These are phyloP conservation scores for Zapus hudsonius DNA, from an alignment of 2,113 vertebrate species.

Conservation along the genomic window DNA sequence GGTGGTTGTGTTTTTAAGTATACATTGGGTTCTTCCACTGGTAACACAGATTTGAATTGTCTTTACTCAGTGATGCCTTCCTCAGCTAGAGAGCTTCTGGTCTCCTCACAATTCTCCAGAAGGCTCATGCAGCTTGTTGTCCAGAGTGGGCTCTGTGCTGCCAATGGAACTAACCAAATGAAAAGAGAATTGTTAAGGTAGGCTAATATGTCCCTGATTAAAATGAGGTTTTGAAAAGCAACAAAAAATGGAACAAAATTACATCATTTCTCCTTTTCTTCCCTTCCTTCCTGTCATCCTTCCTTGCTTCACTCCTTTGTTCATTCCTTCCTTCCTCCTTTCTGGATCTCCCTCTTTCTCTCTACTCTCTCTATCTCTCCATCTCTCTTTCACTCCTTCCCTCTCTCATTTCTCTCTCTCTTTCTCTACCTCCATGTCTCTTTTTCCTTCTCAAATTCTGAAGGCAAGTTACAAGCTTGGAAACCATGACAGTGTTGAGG, in stretches of 20 bases:
- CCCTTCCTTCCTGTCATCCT: not conserved
- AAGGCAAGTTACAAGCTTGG: not conserved
- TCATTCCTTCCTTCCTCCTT: fast-evolving
- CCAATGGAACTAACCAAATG: not conserved
- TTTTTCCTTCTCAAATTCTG: not conserved
- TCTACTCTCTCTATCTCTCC: not conserved
- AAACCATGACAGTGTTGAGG: not conserved
- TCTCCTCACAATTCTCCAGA: too few species aligned
- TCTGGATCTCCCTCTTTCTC: not conserved
- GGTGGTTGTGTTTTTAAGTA: constrained; percentile 4
- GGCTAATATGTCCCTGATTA: not conserved
- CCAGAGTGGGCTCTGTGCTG: not conserved
- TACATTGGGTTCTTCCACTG: not conserved
- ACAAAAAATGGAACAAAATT: not conserved
- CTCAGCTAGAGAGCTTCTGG: too few species aligned
- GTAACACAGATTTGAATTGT: not conserved
- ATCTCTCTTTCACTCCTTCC: not conserved
- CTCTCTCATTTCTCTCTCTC: not conserved
- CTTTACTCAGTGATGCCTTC: not conserved
- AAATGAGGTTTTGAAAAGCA: not conserved
- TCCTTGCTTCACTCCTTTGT: not conserved
- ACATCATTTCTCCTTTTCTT: not conserved
- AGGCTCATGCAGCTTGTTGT: not conserved
- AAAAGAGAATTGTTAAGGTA: not conserved
- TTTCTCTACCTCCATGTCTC: not conserved